A percentile compares a stretch with the other conserved stretches of the same genome.
These are phyloP conservation scores for Adela reaumurella DNA, from an alignment of 2,888 invertebrate genomes.

Conservation along the genomic window DNA sequence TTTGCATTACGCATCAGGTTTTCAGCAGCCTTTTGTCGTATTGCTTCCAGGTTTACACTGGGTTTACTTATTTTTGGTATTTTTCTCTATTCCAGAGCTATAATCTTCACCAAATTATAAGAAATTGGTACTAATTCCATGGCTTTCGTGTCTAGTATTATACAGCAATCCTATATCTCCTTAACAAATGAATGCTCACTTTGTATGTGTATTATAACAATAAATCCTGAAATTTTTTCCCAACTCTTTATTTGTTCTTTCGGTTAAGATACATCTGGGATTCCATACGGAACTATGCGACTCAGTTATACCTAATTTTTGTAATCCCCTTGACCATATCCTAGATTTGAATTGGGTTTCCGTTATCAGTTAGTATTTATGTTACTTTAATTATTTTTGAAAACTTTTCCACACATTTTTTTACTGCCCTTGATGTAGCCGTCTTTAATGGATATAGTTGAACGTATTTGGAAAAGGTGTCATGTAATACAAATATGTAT, in stretches of 20 bases:
- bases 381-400: not conserved
- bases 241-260: not conserved
- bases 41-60: too few relatives aligned
- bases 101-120: not conserved
- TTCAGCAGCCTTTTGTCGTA: not conserved
- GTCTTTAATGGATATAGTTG: not conserved
- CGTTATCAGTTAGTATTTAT: not conserved
- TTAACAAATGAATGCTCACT: not conserved
- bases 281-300: not conserved
- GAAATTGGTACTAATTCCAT: not conserved
- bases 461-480: not conserved
- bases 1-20: not conserved
- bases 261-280: not conserved
- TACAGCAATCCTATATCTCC: too few relatives aligned
- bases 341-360: not conserved
- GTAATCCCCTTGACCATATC: not conserved
- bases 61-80: not conserved
- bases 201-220: not conserved
- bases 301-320: not conserved
- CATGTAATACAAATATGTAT: not conserved
- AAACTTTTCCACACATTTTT: not conserved
- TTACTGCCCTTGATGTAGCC: not conserved
- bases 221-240: not conserved
- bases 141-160: not conserved
- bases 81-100: not conserved